A percentile compares a stretch with the other conserved stretches of the same genome.
phyloP scores from a whole-genome alignment of 2,113 vertebrate species.

The Neomonachus schauinslandi region DNA sequence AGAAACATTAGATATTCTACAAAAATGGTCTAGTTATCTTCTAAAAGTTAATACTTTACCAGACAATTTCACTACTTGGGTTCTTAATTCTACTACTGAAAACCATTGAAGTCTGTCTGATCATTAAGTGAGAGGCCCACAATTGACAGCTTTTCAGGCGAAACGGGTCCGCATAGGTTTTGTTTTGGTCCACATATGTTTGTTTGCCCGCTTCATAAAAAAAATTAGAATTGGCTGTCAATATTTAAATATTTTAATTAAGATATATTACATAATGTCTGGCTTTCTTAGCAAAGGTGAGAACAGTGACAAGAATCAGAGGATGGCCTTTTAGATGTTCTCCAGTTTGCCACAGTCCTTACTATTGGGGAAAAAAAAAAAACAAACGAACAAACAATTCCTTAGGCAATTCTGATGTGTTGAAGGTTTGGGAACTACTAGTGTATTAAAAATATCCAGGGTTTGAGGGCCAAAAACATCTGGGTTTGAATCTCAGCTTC shows the following conservation, averaged over 20 bases:
- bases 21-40: not conserved
- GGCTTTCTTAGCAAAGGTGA: not conserved
- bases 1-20: not conserved
- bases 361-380: not conserved
- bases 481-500: not conserved
- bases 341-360: not conserved
- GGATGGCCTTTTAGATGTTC: not conserved
- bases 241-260: slow-evolving; percentile 29
- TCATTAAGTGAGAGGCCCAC: not conserved
- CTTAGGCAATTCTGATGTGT: not conserved
- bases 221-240: not conserved
- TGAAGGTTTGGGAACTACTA: not conserved
- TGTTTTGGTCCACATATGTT: not conserved
- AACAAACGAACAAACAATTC: not conserved
- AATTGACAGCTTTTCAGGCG: not conserved
- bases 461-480: not conserved
- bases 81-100: slow-evolving; percentile 17
- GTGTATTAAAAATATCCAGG: not conserved
- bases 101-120: not conserved
- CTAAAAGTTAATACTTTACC: not conserved
- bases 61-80: not conserved
- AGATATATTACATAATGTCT: not conserved
- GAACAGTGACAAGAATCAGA: not conserved
- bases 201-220: not conserved
- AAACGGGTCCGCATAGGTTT: not conserved